A percentile compares a stretch with the other conserved stretches of the same genome.
Conservation (phyloP, 2,797 vertebrate species). For the Heteromormyrus szaboi region DNA sequence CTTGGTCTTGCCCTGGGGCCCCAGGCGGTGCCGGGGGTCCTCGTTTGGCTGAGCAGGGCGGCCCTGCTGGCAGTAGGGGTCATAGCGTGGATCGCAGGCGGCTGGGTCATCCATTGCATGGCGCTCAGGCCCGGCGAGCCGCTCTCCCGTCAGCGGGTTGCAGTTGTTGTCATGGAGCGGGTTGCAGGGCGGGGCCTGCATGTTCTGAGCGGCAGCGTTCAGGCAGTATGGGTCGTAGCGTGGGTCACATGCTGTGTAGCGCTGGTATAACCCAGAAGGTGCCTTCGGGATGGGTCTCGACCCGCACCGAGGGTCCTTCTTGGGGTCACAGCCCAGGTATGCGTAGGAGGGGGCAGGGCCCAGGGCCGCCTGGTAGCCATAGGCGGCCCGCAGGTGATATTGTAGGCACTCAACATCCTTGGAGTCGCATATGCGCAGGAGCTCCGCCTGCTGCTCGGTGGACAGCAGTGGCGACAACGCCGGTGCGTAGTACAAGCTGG, state of each 20-base stretch:
- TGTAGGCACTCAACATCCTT: slow-evolving; percentile 69
- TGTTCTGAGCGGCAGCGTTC: slow-evolving; percentile 39
- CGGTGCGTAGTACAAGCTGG: slow-evolving; percentile 49
- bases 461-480: slow-evolving; percentile 53
- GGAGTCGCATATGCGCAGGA: slow-evolving; percentile 62
- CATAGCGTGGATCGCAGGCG: slow-evolving; percentile 40
- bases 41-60: slow-evolving; percentile 28
- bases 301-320: slow-evolving; percentile 56
- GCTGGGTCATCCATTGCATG: slow-evolving; percentile 39
- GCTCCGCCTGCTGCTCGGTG: slow-evolving; percentile 62
- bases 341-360: slow-evolving; percentile 58
- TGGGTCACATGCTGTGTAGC: slow-evolving; percentile 62
- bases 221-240: slow-evolving; percentile 54
- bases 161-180: slow-evolving; percentile 63
- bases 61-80: slow-evolving; percentile 54
- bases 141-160: slow-evolving; percentile 62
- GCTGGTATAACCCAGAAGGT: slow-evolving; percentile 52
- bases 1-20: slow-evolving; percentile 68
- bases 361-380: slow-evolving; percentile 50
- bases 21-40: slow-evolving; percentile 55
- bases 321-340: slow-evolving; percentile 65
- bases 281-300: slow-evolving; percentile 53
- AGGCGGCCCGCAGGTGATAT: slow-evolving; percentile 66
- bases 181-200: slow-evolving; percentile 59
- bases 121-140: slow-evolving; percentile 32